These are phyloP conservation scores for Austrofundulus limnaeus DNA, from an alignment of 2,113 vertebrate genomes.

Conservation along the genomic window DNA sequence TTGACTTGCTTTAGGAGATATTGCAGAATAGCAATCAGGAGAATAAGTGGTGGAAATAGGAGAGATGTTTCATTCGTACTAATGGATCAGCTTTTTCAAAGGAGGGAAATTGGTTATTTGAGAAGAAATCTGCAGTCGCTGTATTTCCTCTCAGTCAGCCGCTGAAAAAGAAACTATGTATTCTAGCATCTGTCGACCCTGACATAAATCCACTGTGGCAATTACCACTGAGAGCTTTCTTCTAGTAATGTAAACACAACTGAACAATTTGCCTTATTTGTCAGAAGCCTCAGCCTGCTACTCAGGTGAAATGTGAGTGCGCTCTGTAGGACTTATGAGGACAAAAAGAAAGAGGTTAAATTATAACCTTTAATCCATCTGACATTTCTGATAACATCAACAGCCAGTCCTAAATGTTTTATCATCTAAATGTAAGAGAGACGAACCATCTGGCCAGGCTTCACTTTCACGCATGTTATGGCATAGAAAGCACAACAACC, in stretches of 20 bases:
- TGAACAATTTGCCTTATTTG: not conserved
- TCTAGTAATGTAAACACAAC: not conserved
- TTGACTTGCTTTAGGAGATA: slow-evolving; percentile 12
- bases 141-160: not conserved
- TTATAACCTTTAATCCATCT: slow-evolving; percentile 43
- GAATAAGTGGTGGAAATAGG: not conserved
- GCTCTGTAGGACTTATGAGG: slow-evolving; percentile 10
- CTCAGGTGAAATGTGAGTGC: slow-evolving; percentile 10
- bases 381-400: slow-evolving; percentile 46
- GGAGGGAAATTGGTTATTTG: not conserved
- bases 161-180: not conserved
- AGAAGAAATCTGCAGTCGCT: not conserved
- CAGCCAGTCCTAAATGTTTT: slow-evolving; percentile 2
- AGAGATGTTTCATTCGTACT: not conserved
- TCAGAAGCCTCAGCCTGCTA: not conserved
- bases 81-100: not conserved
- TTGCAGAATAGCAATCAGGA: slow-evolving; percentile 1
- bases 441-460: slow-evolving; percentile 24
- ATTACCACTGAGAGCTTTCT: slow-evolving; percentile 2
- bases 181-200: not conserved
- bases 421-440: not conserved
- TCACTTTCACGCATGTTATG: slow-evolving; percentile 9
- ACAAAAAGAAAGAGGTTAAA: slow-evolving; percentile 50
- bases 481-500: not conserved
- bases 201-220: not conserved